These are phyloP conservation scores for Edolisoma coerulescens DNA, from an alignment of 2,113 vertebrate species.

Conservation along the genomic window DNA sequence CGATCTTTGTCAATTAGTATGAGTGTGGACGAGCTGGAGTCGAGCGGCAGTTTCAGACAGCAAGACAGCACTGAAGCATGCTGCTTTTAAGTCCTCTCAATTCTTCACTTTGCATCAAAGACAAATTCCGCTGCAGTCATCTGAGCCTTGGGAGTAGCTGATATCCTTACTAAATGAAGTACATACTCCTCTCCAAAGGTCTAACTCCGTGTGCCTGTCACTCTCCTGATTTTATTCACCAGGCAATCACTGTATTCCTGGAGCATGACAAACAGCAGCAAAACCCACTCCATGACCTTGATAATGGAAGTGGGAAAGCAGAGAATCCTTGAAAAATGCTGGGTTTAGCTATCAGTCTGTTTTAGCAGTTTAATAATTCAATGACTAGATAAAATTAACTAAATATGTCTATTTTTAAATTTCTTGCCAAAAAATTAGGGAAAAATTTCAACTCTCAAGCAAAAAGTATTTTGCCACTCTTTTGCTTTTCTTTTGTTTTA, in stretches of 20 bases:
- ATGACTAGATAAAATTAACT: not conserved
- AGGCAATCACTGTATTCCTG: not conserved
- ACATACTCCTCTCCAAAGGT: not conserved
- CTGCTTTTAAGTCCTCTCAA: not conserved
- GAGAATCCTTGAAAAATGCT: not conserved
- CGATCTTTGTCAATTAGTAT: not conserved
- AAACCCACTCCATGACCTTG: not conserved
- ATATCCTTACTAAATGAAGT: not conserved
- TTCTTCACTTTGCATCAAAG: not conserved
- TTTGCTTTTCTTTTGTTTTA: not conserved
- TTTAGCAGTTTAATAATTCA: slow-evolving; percentile 37
- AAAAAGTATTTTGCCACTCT: slow-evolving; percentile 2
- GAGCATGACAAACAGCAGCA: not conserved
- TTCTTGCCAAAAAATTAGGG: slow-evolving; percentile 11
- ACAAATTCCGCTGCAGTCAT: not conserved
- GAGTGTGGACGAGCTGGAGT: not conserved
- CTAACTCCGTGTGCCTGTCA: not conserved
- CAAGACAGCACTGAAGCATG: not conserved
- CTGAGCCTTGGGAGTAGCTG: not conserved
- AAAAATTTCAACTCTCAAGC: not conserved
- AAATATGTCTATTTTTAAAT: not conserved
- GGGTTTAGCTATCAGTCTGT: not conserved
- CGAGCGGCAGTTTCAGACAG: not conserved
- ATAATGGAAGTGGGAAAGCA: not conserved
- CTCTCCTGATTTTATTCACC: not conserved